Percentiles rank a stretch among this genome's conserved stretches.
Evolutionary conservation across 2,888 invertebrate species (phyloP).

Genomic region (Campaea margaritaria): DNA sequence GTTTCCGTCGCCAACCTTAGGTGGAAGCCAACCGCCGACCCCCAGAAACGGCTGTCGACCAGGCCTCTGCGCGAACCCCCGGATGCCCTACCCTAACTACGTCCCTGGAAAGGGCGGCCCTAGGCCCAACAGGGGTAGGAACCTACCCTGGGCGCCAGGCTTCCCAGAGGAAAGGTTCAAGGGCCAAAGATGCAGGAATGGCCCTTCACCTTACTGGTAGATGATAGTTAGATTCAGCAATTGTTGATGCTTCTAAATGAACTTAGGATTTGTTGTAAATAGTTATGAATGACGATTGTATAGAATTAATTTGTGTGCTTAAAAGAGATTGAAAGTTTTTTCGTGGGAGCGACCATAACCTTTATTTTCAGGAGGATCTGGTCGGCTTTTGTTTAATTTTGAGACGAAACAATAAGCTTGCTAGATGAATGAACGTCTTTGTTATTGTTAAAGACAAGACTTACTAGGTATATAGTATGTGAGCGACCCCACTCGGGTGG

Average conservation of each 20-base stretch:
- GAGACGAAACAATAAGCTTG: too few relatives aligned
- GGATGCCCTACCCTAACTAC: constrained; percentile 59
- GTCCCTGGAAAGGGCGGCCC: constrained; percentile 60
- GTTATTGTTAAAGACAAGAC: too few relatives aligned
- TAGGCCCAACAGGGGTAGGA: constrained; percentile 65
- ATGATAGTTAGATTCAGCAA: constrained; percentile 1
- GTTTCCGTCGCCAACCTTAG: constrained; percentile 62
- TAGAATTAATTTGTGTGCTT: constrained; percentile 27
- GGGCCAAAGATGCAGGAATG: constrained; percentile 72
- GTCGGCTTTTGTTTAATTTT: too few relatives aligned
- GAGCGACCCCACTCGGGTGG: too few relatives aligned
- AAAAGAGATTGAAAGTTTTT: not conserved
- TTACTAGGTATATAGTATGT: too few relatives aligned
- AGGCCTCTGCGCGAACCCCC: constrained; percentile 63
- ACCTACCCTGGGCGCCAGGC: constrained; percentile 73
- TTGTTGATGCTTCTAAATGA: constrained; percentile 12
- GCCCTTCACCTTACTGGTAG: constrained; percentile 77
- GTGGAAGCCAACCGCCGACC: constrained; percentile 65
- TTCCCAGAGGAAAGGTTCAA: constrained; percentile 73
- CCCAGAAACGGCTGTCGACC: constrained; percentile 75
- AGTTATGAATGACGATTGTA: constrained; percentile 39
- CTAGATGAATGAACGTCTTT: too few relatives aligned
- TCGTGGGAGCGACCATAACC: not conserved
- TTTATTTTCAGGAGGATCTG: not conserved
- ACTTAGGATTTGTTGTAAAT: constrained; percentile 31